phyloP scores from a whole-genome alignment of 2,888 invertebrate genomes.

The Boloria euphrosyne region DNA sequence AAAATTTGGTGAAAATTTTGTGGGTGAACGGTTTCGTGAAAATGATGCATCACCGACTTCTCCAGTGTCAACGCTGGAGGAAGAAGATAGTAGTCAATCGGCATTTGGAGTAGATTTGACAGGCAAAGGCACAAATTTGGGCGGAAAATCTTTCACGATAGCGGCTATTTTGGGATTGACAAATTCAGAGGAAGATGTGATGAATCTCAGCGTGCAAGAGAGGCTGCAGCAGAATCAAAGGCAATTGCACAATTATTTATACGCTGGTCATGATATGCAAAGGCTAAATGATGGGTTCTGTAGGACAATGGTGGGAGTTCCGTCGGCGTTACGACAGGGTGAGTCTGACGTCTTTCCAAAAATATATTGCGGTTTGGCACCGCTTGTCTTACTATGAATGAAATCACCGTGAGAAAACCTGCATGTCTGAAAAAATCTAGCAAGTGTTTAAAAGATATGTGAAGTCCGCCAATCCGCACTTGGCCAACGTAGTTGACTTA shows the following conservation, averaged over 20 bases:
- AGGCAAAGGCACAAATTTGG: slow-evolving; percentile 70
- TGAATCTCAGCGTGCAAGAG: slow-evolving; percentile 82
- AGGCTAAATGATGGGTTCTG: slow-evolving; percentile 69
- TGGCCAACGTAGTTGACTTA: no score
- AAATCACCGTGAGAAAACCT: no score
- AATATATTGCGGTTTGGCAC: neutral
- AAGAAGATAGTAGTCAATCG: slow-evolving; percentile 67
- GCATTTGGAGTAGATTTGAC: slow-evolving; percentile 73
- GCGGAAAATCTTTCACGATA: slow-evolving; percentile 91
- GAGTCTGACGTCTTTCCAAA: slow-evolving; percentile 32
- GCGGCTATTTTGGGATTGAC: slow-evolving; percentile 92
- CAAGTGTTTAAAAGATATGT: no score
- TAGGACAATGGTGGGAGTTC: slow-evolving; percentile 61
- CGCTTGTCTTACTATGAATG: no score
- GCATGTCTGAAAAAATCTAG: no score
- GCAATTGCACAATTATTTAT: slow-evolving; percentile 69
- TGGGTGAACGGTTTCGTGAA: slow-evolving; percentile 52
- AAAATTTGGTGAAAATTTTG: slow-evolving; percentile 53
- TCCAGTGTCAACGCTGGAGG: slow-evolving; percentile 67
- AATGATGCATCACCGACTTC: slow-evolving; percentile 60
- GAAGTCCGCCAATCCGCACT: no score
- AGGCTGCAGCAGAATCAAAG: slow-evolving; percentile 70
- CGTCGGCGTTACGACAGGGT: slow-evolving; percentile 67
- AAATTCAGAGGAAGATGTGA: slow-evolving; percentile 74
- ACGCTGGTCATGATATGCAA: slow-evolving; percentile 69